phyloP scores from a whole-genome alignment of 2,888 invertebrate genomes.

The Ceriagrion tenellum region DNA sequence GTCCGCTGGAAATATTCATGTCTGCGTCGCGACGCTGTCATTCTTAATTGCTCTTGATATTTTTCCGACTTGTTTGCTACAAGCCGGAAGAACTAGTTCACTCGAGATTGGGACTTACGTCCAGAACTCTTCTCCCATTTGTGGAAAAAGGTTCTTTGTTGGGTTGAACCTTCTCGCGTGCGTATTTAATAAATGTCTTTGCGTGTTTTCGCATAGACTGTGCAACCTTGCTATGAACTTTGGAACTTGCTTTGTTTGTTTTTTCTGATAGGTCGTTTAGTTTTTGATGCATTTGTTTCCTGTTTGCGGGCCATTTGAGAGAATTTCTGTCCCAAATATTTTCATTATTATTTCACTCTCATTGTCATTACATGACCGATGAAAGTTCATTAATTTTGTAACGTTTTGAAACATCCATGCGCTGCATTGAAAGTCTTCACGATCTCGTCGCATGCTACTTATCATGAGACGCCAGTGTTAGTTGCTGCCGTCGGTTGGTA shows the following conservation, averaged over 20 bases:
- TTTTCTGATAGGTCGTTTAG: not conserved
- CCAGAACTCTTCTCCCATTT: not conserved
- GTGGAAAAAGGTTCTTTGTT: not conserved
- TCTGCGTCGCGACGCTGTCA: not conserved
- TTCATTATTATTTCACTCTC: not conserved
- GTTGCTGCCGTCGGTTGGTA: not conserved
- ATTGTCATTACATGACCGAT: not conserved
- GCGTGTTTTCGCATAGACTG: not conserved
- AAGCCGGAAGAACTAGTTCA: not conserved
- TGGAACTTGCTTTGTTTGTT: not conserved
- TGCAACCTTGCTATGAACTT: not conserved
- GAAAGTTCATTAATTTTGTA: not conserved
- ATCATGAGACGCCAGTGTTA: not conserved
- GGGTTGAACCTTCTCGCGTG: not conserved
- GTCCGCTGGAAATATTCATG: not conserved
- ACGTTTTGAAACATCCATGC: not conserved
- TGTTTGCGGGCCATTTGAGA: not conserved
- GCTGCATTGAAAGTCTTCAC: not conserved
- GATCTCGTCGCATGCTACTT: not conserved
- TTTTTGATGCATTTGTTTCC: not conserved
- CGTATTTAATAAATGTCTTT: not conserved
- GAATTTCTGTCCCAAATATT: not conserved
- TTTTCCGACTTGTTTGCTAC: not conserved
- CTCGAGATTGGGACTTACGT: not conserved
- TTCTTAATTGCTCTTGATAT: constrained; percentile 12